Conservation (phyloP, 1,140 invertebrate genomes). For the Saxidomus purpurata region DNA sequence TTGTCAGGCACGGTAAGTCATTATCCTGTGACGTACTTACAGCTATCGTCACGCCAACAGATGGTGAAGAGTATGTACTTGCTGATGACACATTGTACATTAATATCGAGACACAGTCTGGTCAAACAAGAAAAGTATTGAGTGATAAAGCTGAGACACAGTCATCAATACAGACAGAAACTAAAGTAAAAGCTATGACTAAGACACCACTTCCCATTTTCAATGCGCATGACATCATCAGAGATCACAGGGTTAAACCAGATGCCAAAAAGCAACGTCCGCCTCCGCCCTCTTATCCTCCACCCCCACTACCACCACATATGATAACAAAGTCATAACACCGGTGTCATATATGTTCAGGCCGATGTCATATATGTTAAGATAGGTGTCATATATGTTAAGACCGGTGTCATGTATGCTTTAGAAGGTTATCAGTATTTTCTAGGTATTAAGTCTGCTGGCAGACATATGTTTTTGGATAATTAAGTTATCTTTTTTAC, state of each 20-base stretch:
- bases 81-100: not conserved
- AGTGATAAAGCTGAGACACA: too few species aligned
- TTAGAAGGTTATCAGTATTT: too few species aligned
- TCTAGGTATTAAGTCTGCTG: too few species aligned
- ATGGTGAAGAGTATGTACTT: not conserved
- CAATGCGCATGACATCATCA: not conserved
- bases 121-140: too few species aligned
- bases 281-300: constrained; percentile 19
- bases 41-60: not conserved
- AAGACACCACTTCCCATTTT: not conserved
- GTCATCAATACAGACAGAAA: too few species aligned
- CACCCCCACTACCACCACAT: not conserved
- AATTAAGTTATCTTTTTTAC: too few species aligned
- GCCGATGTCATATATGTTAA: too few species aligned
- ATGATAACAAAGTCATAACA: not conserved
- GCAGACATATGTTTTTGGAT: too few species aligned
- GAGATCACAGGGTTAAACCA: too few species aligned
- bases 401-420: too few species aligned
- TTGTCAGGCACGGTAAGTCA: not conserved
- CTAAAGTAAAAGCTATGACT: not conserved
- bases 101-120: not conserved
- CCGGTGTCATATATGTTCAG: too few species aligned
- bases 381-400: too few species aligned
- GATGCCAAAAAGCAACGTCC: not conserved
- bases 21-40: constrained; percentile 4